These are phyloP conservation scores for Tinea semifulvella DNA, from an alignment of 2,888 invertebrate genomes.

Conservation along the genomic window DNA sequence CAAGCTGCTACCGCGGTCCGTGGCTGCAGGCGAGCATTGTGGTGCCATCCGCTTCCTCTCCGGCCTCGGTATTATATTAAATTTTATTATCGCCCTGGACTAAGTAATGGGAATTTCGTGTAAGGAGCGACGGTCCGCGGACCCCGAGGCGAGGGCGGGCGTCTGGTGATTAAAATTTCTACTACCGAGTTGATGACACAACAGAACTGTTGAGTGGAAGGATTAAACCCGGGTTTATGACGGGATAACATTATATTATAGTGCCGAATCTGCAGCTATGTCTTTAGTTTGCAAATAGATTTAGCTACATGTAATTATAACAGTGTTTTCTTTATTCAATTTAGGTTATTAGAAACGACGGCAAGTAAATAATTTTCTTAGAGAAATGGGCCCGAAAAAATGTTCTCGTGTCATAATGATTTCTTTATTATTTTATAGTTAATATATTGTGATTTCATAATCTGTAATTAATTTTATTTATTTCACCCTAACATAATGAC, in stretches of 20 bases:
- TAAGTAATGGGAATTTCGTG: conserved; percentile 69
- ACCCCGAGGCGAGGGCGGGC: conserved; percentile 22
- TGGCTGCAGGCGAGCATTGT: conserved; percentile 14
- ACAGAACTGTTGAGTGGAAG: conserved; percentile 52
- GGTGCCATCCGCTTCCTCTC: conserved; percentile 41
- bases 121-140: conserved; percentile 60
- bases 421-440: no score
- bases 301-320: background rate
- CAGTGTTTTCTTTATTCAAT: background rate
- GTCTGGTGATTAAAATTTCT: conserved; percentile 62
- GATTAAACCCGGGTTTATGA: conserved; percentile 60
- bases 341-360: no score
- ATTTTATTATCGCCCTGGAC: conserved; percentile 67
- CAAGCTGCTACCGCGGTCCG: conserved; percentile 10
- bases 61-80: conserved; percentile 54
- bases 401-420: no score
- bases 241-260: conserved; percentile 57
- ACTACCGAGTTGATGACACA: conserved; percentile 60
- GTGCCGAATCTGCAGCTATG: conserved; percentile 23
- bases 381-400: no score
- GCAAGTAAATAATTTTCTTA: no score
- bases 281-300: conserved; percentile 4
- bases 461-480: no score
- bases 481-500: no score
- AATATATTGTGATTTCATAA: no score